These are phyloP conservation scores for Mastomys coucha DNA, from an alignment of 2,113 vertebrate genomes.

Conservation along the genomic window DNA sequence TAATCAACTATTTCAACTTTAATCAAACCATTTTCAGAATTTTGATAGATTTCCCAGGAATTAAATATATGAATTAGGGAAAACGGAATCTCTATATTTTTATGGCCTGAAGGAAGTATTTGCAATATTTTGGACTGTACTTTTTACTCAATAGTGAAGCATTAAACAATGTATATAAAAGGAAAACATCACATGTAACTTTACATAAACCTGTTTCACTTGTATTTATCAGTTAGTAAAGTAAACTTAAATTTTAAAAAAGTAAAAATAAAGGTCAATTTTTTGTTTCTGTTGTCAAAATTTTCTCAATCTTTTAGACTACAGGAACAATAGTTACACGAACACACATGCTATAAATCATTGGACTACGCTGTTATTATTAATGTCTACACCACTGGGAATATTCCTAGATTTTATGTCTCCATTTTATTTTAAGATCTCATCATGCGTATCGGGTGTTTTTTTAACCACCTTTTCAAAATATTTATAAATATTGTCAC, in stretches of 20 bases:
- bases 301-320: not conserved
- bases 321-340: not conserved
- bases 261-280: not conserved
- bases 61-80: not conserved
- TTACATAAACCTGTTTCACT: not conserved
- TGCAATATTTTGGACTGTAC: not conserved
- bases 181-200: not conserved
- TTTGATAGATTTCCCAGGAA: not conserved
- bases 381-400: not conserved
- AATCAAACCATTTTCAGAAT: slow-evolving; percentile 10
- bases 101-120: not conserved
- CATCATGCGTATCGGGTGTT: not conserved
- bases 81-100: not conserved
- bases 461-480: not conserved
- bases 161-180: not conserved
- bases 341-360: not conserved
- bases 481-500: not conserved
- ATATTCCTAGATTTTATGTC: not conserved
- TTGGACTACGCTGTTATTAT: not conserved
- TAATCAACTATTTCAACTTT: not conserved
- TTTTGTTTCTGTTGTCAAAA: slow-evolving; percentile 24
- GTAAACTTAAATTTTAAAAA: not conserved
- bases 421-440: not conserved
- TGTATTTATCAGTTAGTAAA: not conserved
- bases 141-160: not conserved